phyloP scores from a whole-genome alignment of 2,797 vertebrate genomes.

The Gymnothorax reevesii region DNA sequence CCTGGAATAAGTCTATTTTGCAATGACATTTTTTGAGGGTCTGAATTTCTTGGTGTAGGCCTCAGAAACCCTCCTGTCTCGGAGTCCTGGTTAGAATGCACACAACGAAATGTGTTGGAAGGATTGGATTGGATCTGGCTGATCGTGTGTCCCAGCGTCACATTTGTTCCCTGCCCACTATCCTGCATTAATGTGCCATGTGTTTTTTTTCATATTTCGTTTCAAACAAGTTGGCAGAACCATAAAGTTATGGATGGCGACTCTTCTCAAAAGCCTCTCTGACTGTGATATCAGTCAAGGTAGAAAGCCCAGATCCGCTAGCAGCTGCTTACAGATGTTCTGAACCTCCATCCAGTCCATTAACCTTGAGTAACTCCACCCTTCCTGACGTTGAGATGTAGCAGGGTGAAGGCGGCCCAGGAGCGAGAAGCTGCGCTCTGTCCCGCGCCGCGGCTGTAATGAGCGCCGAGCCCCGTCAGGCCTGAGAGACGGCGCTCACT shows the following conservation, averaged over 20 bases:
- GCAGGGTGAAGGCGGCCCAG: slow-evolving; percentile 19
- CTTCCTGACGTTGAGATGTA: neutral
- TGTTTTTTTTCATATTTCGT: neutral
- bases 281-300: neutral
- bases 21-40: neutral
- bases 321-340: too few species aligned
- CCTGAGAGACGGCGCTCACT: neutral
- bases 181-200: neutral
- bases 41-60: neutral
- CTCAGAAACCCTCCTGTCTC: neutral
- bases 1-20: neutral
- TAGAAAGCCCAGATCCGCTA: neutral
- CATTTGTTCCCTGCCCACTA: neutral
- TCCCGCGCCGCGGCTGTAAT: neutral
- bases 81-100: neutral
- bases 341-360: neutral
- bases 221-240: neutral
- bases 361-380: too few species aligned
- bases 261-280: neutral
- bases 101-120: neutral
- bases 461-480: slow-evolving; percentile 11
- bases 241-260: too few species aligned
- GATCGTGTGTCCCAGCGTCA: neutral
- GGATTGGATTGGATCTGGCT: neutral
- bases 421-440: neutral